A percentile compares a stretch with the other conserved stretches of the same genome.
phyloP scores from a whole-genome alignment of 1,140 invertebrate species.

The Apocrypta bakeri region DNA sequence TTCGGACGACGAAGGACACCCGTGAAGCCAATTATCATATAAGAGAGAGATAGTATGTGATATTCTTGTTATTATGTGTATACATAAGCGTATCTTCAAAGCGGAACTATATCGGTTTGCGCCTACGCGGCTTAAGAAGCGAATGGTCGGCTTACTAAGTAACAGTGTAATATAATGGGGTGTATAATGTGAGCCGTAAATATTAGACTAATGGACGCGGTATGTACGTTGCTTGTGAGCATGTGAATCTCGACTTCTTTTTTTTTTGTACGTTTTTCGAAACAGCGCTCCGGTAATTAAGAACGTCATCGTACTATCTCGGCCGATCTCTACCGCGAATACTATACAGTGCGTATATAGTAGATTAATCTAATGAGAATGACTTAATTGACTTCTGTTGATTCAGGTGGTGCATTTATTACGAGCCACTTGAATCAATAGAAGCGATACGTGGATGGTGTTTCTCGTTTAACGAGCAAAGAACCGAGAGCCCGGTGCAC shows the following conservation, averaged over 20 bases:
- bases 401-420: background rate
- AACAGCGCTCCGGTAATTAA: background rate
- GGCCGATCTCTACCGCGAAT: background rate
- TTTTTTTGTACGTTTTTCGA: background rate
- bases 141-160: background rate
- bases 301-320: background rate
- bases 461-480: background rate
- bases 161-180: background rate
- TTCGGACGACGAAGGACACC: background rate
- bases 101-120: background rate
- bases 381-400: background rate
- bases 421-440: background rate
- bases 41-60: background rate
- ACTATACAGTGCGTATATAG: background rate
- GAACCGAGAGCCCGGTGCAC: too few species aligned
- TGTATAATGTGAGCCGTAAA: background rate
- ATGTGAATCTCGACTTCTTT: background rate
- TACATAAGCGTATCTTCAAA: background rate
- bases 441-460: too few species aligned
- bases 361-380: background rate
- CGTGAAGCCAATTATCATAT: background rate
- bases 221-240: background rate
- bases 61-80: background rate
- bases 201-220: constrained; percentile 4
- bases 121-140: background rate